Base-by-base conservation (phyloP, 1,140 invertebrate species). In the Danaus melanippus region DNA sequence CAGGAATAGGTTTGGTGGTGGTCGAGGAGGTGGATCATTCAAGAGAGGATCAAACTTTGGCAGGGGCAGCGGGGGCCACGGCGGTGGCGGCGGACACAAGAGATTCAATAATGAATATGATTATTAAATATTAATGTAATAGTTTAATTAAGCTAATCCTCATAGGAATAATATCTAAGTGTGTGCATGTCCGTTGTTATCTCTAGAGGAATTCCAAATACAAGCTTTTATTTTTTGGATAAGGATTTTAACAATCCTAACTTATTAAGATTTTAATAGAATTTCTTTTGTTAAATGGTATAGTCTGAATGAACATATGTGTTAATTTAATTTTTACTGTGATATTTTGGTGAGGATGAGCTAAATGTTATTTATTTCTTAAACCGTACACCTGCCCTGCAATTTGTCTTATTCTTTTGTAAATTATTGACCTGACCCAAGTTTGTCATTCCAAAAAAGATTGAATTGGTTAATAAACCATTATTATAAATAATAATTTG, bases 91-190 rank as follows among this genome's bases (percentile, higher is more conserved):
- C 11, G 77, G 76, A 55, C 88, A 89, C 70, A 88, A 86, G 70
- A 77, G 87, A 79, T 89, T 89, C 6, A 32, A 32, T 75, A 85
- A 88, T 65, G 77, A 80, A 54, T 85, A 85, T 76, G 55, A 57
- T 70, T 66, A 66, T 58, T 54, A 55, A 56, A 60, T 46, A 56
- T 42, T 49, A 47, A 60, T 63, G 55, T 60, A 69, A 62, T 58
- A 60, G 71, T 72, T 70, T 32, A 32, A 32, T 56, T 63, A 65
- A 71, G 74, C 72, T 62, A 84, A 86, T 86, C 78, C 77, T 84
- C 76, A 74, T 76, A 55, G 48, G 42, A 60, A 60, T 60, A 52
- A 40, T 51, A 56, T 42, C 53, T 55, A 60, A 60, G 58, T 56
- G 58, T 60, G 44, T 60, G 58, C 55, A 56, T 60, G 58, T 44